Percentiles rank a stretch among this genome's conserved stretches.
Evolutionary conservation across 2,888 invertebrate genomes (phyloP).

Genomic region (Melanchra persicariae): DNA sequence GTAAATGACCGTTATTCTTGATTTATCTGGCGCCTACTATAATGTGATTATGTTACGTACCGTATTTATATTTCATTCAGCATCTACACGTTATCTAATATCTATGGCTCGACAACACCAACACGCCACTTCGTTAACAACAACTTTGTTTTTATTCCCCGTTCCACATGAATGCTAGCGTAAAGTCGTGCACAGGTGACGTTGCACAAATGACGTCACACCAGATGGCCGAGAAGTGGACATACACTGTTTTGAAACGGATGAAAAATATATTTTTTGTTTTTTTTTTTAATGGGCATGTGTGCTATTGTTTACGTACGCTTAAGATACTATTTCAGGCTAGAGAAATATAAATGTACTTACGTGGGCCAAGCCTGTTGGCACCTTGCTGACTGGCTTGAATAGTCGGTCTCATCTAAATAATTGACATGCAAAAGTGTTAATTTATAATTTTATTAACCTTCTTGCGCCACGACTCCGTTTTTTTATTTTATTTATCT

Average conservation of each 20-base stretch:
- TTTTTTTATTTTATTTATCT: too few relatives aligned
- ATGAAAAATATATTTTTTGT: conserved; percentile 8
- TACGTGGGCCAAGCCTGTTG: not conserved
- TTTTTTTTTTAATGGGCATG: not conserved
- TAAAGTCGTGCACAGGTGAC: conserved; percentile 37
- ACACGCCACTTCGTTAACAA: not conserved
- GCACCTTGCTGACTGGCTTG: too few relatives aligned
- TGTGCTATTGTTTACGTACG: not conserved
- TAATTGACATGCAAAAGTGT: too few relatives aligned
- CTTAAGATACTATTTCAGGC: not conserved
- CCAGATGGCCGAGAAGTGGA: conserved; percentile 7
- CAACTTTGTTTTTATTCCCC: not conserved
- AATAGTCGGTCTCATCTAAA: too few relatives aligned
- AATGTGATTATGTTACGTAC: too few relatives aligned
- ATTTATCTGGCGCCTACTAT: too few relatives aligned
- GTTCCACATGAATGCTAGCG: conserved; percentile 20
- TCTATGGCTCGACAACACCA: not conserved
- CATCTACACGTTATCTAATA: too few relatives aligned
- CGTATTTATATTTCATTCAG: too few relatives aligned
- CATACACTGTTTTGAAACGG: conserved; percentile 2
- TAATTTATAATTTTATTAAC: too few relatives aligned
- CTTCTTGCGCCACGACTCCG: too few relatives aligned
- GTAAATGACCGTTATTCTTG: too few relatives aligned
- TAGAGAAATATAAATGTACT: not conserved
- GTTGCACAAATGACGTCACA: conserved; percentile 37